Conservation (phyloP, 2,113 vertebrate genomes). For the Apteryx owenii region DNA sequence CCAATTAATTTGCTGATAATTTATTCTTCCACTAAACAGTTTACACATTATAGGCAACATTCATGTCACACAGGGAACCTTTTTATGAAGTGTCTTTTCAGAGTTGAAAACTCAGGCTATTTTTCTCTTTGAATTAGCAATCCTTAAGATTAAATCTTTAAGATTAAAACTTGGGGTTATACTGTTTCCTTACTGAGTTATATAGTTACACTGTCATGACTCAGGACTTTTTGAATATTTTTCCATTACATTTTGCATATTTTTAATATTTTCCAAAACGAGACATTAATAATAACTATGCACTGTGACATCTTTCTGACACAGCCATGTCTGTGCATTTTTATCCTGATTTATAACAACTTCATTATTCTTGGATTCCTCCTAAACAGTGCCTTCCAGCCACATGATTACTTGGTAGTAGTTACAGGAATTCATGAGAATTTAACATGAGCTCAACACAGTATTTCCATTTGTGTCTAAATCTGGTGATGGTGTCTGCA, state of each 20-base stretch:
- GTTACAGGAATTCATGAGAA: not conserved
- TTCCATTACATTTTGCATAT: not conserved
- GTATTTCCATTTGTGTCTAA: not conserved
- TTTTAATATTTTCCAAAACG: not conserved
- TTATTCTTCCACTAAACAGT: constrained; percentile 44
- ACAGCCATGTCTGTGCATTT: not conserved
- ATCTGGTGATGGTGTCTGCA: not conserved
- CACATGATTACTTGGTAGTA: not conserved
- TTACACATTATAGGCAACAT: not conserved
- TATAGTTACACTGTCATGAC: not conserved
- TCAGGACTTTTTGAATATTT: not conserved
- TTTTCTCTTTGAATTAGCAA: not conserved
- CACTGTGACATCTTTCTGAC: not conserved
- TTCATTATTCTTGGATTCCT: not conserved
- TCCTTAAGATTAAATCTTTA: not conserved
- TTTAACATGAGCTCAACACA: not conserved
- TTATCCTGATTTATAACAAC: not conserved
- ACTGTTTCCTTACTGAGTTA: not conserved
- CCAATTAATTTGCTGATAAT: constrained; percentile 67
- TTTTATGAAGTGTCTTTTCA: not conserved
- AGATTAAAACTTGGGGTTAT: not conserved
- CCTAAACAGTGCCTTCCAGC: not conserved
- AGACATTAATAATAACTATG: not conserved
- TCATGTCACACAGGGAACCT: not conserved
- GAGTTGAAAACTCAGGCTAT: not conserved